Percentiles rank a stretch among this genome's conserved stretches.
These are phyloP conservation scores for Chrysemys picta DNA, from an alignment of 2,113 vertebrate species.

Conservation along the genomic window DNA sequence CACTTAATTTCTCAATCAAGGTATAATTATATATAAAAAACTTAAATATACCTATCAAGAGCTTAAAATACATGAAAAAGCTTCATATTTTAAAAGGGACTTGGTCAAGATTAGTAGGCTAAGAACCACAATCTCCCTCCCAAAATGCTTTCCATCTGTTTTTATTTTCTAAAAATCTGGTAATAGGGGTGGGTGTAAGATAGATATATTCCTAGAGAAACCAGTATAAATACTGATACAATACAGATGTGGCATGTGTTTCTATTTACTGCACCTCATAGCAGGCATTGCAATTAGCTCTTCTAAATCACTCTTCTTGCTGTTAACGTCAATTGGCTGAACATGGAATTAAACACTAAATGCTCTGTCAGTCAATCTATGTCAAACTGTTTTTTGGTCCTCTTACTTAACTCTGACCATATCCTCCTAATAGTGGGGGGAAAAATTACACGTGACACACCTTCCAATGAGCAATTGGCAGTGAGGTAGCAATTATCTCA, in stretches of 20 bases:
- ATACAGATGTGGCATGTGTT: background rate
- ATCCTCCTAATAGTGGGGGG: background rate
- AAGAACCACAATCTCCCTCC: background rate
- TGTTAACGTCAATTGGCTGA: background rate
- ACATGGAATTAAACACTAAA: background rate
- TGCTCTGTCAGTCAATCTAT: background rate
- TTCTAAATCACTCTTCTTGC: background rate
- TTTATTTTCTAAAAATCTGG: background rate
- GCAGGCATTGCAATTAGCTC: background rate
- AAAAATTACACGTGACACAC: background rate
- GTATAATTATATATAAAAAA: background rate
- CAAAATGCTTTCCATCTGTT: background rate
- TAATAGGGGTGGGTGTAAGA: background rate
- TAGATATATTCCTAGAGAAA: background rate
- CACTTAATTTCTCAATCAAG: background rate
- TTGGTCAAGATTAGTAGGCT: background rate
- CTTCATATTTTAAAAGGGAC: background rate
- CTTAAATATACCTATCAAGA: background rate
- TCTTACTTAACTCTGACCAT: background rate
- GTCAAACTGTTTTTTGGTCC: background rate
- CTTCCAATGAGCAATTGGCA: background rate
- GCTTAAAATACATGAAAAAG: background rate
- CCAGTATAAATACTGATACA: background rate
- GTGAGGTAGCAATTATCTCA: fast-evolving
- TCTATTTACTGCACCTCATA: background rate